Evolutionary conservation across 1,140 invertebrate genomes (phyloP).

Genomic region (Drosophila kanapiae): DNA sequence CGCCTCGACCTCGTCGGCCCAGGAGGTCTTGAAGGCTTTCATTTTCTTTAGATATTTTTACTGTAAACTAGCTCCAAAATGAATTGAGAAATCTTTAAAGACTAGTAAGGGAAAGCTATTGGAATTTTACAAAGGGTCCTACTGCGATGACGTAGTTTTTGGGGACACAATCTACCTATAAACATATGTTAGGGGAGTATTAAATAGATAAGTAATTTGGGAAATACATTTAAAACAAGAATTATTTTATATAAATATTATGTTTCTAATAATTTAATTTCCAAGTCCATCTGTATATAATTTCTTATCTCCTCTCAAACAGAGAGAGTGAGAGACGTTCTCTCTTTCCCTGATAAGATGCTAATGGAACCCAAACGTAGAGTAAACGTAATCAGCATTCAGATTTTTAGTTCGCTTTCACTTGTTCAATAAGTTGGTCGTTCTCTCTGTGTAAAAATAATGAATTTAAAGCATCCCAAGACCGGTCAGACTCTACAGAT

Average conservation of each 20-base stretch:
- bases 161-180: no score
- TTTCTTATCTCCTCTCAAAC: conserved; percentile 7
- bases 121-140: neutral
- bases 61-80: neutral
- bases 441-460: conserved; percentile 14
- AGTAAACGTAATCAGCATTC: neutral
- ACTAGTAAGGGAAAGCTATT: no score
- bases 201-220: neutral
- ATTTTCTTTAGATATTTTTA: conserved; percentile 19
- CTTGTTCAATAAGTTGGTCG: neutral
- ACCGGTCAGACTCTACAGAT: conserved; percentile 48
- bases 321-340: neutral
- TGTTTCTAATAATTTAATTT: neutral
- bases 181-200: neutral
- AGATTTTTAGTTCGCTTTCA: conserved; percentile 15
- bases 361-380: neutral
- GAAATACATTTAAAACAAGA: neutral
- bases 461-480: conserved; percentile 44
- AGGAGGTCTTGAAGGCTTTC: conserved; percentile 92
- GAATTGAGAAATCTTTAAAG: neutral
- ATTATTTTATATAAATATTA: neutral
- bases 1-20: conserved; percentile 96
- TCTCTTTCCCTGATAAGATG: conserved; percentile 16
- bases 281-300: neutral
- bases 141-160: neutral